phyloP scores from a whole-genome alignment of 2,888 invertebrate species.

The Sinhomidia bicolor region DNA sequence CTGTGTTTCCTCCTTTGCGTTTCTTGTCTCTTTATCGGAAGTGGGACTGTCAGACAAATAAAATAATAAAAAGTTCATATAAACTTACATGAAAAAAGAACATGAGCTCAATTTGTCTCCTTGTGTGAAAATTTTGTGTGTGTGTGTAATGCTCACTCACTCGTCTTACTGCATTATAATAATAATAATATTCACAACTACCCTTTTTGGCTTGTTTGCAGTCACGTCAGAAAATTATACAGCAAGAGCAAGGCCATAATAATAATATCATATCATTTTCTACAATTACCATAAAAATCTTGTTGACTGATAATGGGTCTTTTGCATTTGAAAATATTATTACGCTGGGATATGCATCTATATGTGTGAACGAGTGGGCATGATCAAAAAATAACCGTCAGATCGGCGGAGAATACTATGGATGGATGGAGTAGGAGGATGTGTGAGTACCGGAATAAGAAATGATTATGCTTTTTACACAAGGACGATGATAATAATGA shows the following conservation, averaged over 20 bases:
- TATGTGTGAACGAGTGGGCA: no score
- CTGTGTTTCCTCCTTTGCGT: neutral
- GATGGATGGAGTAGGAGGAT: neutral
- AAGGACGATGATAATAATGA: neutral
- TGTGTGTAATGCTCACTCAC: neutral
- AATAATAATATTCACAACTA: neutral
- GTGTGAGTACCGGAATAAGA: neutral
- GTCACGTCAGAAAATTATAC: conserved; percentile 16
- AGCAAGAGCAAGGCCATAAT: neutral
- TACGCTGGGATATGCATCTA: no score
- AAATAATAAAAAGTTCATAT: conserved; percentile 47
- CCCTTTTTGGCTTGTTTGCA: conserved; percentile 43
- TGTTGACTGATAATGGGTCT: conserved; percentile 61
- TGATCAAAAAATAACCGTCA: neutral
- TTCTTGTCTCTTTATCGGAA: conserved; percentile 52
- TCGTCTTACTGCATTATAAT: neutral
- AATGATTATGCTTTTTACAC: neutral
- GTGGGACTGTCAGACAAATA: conserved; percentile 52
- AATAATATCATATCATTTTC: conserved; percentile 58
- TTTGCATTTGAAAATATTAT: conserved; percentile 23
- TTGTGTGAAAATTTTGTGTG: conserved; percentile 14
- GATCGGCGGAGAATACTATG: neutral
- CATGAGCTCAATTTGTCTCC: conserved; percentile 60
- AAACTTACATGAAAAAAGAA: conserved; percentile 5
- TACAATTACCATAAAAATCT: conserved; percentile 66